Evolutionary conservation across 2,888 invertebrate genomes (phyloP), one percentile per base, ranked within the genome.

Genomic region (Hydropsyche betteni): DNA sequence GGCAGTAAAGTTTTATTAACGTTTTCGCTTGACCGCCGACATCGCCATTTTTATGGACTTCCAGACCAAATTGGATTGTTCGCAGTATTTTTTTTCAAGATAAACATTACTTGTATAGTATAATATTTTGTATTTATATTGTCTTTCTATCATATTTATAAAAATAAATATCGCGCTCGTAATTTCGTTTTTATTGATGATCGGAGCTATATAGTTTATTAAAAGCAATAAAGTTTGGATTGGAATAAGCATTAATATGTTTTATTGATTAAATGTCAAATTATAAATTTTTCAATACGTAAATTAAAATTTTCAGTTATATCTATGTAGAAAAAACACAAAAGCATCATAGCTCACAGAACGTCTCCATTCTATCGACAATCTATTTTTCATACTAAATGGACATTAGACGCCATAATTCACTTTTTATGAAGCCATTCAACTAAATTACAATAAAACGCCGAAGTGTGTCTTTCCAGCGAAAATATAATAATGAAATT

Each of bases 361-460:
- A 6, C 6, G 10, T 8, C 5, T 55, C 5, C 55, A 34, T 36
- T 36, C 14, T 38, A 38, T 69, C 44, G 14, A 12, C 69, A 38
- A 69, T 69, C 69, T 69, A 69, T 69, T 38, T 69, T 69, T 69
- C 69, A 69, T 44, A 44, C 44, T 38, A 44, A 69, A 69, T 69
- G 69, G 69, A 69, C 44, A 16, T 69, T n/a, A 69, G 44, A 69
- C 34, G 36, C 69, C 69, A 44, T 69, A 38, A 69, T 10, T 69
- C 69, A 69, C 14, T 69, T 69, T 69, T 69, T 38, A 69, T 69
- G 69, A 69, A 69, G 69, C 69, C 44, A 69, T 69, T 44, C 33
- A 69, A 69, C 5, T 69, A 69, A 69, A 69, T 69, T 69, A 69
- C n/a, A 69, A 44, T 69, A 44, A 38, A 69, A 55, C n/a, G 55